Percentiles rank a stretch among this genome's conserved stretches.
These are phyloP conservation scores for Trichomalopsis sarcophagae DNA, from an alignment of 1,140 invertebrate species.

Conservation along the genomic window DNA sequence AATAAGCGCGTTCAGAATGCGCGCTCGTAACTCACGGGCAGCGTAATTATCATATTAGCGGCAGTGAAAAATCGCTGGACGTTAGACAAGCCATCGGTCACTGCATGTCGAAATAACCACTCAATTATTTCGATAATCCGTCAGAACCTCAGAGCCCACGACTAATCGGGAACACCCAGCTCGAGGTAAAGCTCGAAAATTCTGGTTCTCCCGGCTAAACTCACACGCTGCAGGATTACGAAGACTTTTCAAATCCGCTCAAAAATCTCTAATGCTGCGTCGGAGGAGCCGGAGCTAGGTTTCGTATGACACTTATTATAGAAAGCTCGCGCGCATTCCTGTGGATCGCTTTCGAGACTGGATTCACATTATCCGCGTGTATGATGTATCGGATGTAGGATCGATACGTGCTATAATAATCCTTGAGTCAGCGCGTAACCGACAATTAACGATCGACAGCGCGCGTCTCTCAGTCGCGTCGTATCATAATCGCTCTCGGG, in stretches of 20 bases:
- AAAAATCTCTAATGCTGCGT: background rate
- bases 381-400: background rate
- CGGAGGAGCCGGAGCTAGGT: background rate
- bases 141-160: background rate
- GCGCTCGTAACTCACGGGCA: background rate
- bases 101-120: background rate
- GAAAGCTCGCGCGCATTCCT: background rate
- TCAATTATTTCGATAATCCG: constrained; percentile 4
- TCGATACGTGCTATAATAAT: background rate
- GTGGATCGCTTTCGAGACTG: background rate
- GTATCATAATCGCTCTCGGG: constrained; percentile 11
- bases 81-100: background rate
- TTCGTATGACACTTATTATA: background rate
- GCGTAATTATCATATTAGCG: background rate
- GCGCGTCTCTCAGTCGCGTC: constrained; percentile 9
- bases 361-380: background rate
- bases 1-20: background rate
- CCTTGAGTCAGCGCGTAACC: background rate
- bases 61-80: background rate
- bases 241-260: background rate
- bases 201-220: background rate
- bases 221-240: background rate
- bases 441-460: constrained; percentile 26
- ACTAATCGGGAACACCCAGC: background rate
- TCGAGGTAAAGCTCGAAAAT: background rate